These are phyloP conservation scores for Phylloscopus collybita DNA, from an alignment of 2,797 vertebrate species.

Conservation along the genomic window DNA sequence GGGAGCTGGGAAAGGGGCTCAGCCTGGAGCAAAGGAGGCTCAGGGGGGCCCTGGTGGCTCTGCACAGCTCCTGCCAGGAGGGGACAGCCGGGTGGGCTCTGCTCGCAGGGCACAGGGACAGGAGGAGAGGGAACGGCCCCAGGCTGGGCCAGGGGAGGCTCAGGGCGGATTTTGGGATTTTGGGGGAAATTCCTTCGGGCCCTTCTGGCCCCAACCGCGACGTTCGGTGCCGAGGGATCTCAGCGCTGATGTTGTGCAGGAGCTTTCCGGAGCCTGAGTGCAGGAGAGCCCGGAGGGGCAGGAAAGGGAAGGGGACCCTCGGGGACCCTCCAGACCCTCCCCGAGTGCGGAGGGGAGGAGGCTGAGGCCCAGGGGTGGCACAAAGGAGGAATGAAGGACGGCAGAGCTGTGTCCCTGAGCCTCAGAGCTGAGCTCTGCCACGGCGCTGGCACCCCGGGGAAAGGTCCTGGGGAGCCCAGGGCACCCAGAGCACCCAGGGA, in stretches of 20 bases:
- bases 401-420: no score
- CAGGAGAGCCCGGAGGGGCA: no score
- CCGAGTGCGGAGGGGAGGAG: no score
- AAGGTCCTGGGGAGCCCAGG: no score
- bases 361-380: no score
- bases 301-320: no score
- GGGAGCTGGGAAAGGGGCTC: no score
- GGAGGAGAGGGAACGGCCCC: not conserved
- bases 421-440: no score
- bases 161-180: not conserved
- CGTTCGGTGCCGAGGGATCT: not conserved
- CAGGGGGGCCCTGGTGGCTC: not conserved
- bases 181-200: fast-evolving
- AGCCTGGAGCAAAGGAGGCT: not conserved
- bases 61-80: not conserved
- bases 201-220: not conserved
- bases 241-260: not conserved
- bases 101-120: not conserved
- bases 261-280: not conserved
- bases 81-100: not conserved
- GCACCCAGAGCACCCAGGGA: no score
- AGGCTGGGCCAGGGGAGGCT: not conserved
- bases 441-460: no score
- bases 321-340: no score
- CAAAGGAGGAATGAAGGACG: no score